Conservation (phyloP, 2,888 invertebrate species). For the Phoenoteleia sp. region DNA sequence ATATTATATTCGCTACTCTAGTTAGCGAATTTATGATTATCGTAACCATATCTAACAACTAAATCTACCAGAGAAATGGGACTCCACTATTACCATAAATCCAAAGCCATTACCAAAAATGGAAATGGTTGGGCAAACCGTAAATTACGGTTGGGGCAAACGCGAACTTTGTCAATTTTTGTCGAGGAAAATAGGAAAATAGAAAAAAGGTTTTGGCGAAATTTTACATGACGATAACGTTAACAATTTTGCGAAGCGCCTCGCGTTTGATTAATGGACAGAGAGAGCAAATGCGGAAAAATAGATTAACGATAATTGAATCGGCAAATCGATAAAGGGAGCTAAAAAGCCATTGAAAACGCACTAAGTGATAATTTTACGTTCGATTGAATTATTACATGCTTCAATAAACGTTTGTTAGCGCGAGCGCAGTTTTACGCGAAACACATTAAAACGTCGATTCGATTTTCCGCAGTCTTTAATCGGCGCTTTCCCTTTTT, state of each 20-base stretch:
- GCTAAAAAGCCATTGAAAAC: too few relatives aligned
- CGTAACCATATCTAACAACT: conserved; percentile 7
- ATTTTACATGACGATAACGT: too few relatives aligned
- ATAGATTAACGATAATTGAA: too few relatives aligned
- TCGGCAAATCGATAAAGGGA: too few relatives aligned
- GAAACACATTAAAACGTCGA: background rate
- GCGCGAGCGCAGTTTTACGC: too few relatives aligned
- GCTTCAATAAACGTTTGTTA: conserved; percentile 6
- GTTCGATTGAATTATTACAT: conserved; percentile 19
- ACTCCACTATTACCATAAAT: conserved; percentile 21
- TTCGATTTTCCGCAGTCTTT: background rate
- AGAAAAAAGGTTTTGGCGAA: too few relatives aligned
- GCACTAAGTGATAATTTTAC: background rate
- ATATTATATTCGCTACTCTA: conserved; percentile 5
- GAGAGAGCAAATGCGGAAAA: too few relatives aligned
- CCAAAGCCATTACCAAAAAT: conserved; percentile 9
- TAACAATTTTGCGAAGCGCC: too few relatives aligned
- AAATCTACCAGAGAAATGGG: conserved; percentile 11
- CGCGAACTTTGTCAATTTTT: background rate
- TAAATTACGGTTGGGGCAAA: background rate
- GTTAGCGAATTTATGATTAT: conserved; percentile 16
- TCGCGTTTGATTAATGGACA: too few relatives aligned
- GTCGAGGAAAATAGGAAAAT: background rate
- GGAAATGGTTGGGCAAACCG: conserved; percentile 18
- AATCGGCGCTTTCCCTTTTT: background rate